Base-by-base conservation (phyloP, 2,888 invertebrate species). In the Trissolcus japonicus region DNA sequence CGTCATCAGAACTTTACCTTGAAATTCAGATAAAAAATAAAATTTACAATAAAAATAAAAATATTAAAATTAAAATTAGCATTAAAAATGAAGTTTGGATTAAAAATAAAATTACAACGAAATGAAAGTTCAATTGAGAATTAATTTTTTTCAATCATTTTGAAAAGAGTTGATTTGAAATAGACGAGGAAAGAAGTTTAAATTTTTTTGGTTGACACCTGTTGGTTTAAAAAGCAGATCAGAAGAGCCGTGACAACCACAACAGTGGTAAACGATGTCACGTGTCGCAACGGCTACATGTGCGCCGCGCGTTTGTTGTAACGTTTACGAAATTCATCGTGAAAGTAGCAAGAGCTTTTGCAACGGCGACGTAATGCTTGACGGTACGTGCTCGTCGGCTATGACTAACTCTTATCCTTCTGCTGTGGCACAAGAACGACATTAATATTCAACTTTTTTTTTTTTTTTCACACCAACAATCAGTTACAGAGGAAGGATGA, bases 301-400 rank as follows among this genome's bases (percentile, higher is more conserved):
- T 62, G 35, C 35, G 35, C 35, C 9, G 7, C 1, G 35, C 35
- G 35, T 35, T 54, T 72, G 63, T 65, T 65, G 72, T 72, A 72
- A 72, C 59, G n/a, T 72, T 72, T 72, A 65, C 63, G 72, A 72
- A 72, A 72, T 65, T 59, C 72, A 29, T 48, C 65, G 65, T 65
- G 72, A 72, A 72, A 72, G 72, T 59, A 65, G 54, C 72, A 65
- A 59, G 53, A 59, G 65, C 65, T 72, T 54, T 72, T 72, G 63
- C 72, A 72, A 72, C 59, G 54, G 51, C 63, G 65, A 65, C 65
- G 72, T 71, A 56, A 69, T 50, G 50, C 35, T 40, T 43, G 56
- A 55, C 19, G 16, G 56, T 71, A 63, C 62, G 71, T 51, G 50
- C 16, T 55, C 41, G 56, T 54, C 19, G 53, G 14, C 68, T 48